Conservation (phyloP, 2,113 vertebrate species). For the Catagonus wagneri region DNA sequence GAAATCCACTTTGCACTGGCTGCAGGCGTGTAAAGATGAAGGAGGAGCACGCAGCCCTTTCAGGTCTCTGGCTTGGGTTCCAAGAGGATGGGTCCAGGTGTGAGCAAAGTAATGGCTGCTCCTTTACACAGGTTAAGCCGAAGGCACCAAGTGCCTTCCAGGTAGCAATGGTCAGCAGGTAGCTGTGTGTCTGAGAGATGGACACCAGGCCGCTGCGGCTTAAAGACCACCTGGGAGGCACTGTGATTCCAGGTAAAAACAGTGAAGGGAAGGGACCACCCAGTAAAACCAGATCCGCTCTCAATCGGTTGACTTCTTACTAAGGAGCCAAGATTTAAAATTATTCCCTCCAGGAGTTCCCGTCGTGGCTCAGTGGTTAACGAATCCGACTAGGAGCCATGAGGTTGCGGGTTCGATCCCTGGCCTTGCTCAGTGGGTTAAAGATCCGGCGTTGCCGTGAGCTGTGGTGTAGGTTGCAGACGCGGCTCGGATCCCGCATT, state of each 20-base stretch:
- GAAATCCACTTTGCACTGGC: not conserved
- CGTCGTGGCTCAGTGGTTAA: too few relatives aligned
- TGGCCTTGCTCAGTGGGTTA: too few relatives aligned
- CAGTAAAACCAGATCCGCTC: not conserved
- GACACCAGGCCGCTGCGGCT: not conserved
- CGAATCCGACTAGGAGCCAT: too few relatives aligned
- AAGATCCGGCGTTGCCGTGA: too few relatives aligned
- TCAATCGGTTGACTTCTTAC: not conserved
- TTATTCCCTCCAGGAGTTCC: too few relatives aligned
- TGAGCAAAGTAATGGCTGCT: not conserved
- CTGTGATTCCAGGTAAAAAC: not conserved
- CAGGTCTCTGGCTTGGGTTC: not conserved
- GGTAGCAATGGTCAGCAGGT: fast-evolving
- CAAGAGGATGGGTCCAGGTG: not conserved
- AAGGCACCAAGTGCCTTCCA: not conserved
- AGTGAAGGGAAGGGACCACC: not conserved
- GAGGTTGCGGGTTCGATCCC: too few relatives aligned
- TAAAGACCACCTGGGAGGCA: not conserved
- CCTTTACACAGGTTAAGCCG: not conserved
- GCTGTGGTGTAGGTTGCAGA: too few relatives aligned
- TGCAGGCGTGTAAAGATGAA: not conserved
- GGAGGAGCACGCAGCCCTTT: not conserved
- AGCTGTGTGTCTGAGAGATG: not conserved
- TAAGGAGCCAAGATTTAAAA: not conserved
- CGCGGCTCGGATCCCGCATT: too few relatives aligned